Base-by-base conservation (phyloP, 2,797 vertebrate genomes). In the Rhabdomys pumilio region DNA sequence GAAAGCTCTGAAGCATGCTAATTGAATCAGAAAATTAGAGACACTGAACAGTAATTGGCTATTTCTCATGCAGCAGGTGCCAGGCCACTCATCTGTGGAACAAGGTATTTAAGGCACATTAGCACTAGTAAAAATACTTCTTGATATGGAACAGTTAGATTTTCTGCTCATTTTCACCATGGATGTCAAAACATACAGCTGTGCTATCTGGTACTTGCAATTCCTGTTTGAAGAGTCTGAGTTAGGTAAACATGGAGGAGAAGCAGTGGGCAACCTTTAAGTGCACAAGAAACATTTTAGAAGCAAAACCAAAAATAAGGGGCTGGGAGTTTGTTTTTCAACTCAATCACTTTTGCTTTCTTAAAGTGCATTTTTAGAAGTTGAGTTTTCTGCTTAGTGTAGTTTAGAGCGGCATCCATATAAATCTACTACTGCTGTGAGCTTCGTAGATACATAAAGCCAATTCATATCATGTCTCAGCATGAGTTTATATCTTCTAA, bases 11-110 rank as follows among this genome's bases (percentile, higher is more conserved):
- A 99, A 99, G 99, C 99, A 99, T 99, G 99, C 99, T 99, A 99
- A 99, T 99, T 99, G 99, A 99, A 99, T 99, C 99, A 99, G 99
- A 99, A 99, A 99, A 99, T 99, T 99, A 99, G 99, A 99, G 99
- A 99, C 99, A 99, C 99, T 99, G 99, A 99, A 98, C 99, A 99
- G 99, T 99, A 99, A 99, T 99, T 99, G 99, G 99, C 99, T 99
- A 99, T 99, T 99, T 99, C 98, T 99, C 98, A 99, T 99, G 99
- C 99, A 99, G 99, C 99, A 99, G 99, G 99, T 99, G 99, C 99
- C 99, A 99, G 99, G 99, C 99, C 99, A 99, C 99, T 99, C 99
- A 99, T 99, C 99, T 99, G 99, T 99, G 99, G 99, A 99, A 99
- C 99, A 99, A 99, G 99, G 99, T 99, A 99, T 99, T 99, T 99